Evolutionary conservation across 1,140 invertebrate species (phyloP).

Genomic region (Drosophila albomicans): DNA sequence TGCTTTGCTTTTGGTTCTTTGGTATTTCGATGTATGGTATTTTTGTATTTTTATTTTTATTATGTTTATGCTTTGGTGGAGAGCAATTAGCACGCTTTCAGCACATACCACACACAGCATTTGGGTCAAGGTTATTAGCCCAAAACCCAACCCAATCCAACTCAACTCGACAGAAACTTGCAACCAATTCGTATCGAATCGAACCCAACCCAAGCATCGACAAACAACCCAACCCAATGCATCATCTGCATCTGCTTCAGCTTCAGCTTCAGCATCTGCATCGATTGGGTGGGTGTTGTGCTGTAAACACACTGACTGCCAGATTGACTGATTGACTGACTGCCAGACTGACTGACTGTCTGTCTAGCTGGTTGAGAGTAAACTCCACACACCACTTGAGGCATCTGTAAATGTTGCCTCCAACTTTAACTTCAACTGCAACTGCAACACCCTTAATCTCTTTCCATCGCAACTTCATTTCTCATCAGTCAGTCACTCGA

Average conservation of each 20-base stretch:
- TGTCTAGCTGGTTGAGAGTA: neutral
- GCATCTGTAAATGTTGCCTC: neutral
- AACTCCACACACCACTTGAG: neutral
- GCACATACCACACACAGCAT: slow-evolving; percentile 53
- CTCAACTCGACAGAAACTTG: slow-evolving; percentile 9
- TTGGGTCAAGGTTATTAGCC: slow-evolving; percentile 74
- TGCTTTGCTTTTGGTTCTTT: slow-evolving; percentile 5
- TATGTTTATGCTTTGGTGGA: slow-evolving; percentile 69
- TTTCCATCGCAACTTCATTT: too few relatives aligned
- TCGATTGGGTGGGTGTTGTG: slow-evolving; percentile 22
- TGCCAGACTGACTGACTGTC: neutral
- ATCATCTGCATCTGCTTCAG: slow-evolving; percentile 13
- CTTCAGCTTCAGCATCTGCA: slow-evolving; percentile 4
- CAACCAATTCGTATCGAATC: too few relatives aligned
- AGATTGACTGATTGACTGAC: neutral
- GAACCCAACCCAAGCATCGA: slow-evolving; percentile 21
- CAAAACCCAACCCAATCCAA: slow-evolving; percentile 38
- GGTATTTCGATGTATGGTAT: slow-evolving; percentile 18
- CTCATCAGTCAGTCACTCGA: too few relatives aligned
- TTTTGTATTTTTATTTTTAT: slow-evolving; percentile 46
- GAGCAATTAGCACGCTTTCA: slow-evolving; percentile 78
- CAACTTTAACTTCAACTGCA: too few relatives aligned
- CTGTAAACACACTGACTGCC: neutral
- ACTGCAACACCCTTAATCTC: too few relatives aligned
- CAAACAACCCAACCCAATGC: slow-evolving; percentile 15